These are phyloP conservation scores for Aspiorhynchus laticeps DNA, from an alignment of 2,113 vertebrate genomes.

Conservation along the genomic window DNA sequence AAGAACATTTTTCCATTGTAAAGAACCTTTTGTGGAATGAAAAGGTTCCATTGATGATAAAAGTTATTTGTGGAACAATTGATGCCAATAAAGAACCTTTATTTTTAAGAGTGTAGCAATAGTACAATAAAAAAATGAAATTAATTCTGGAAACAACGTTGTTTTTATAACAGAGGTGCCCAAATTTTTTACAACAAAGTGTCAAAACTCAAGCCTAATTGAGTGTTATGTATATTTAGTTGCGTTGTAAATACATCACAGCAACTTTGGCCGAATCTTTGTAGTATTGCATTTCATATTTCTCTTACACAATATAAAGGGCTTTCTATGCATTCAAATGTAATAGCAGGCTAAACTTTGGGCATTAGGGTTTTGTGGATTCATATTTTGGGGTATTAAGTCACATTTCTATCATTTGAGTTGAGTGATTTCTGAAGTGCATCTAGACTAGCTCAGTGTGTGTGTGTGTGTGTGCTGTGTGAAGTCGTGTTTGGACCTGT, in stretches of 20 bases:
- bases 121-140: no score
- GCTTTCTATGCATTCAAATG: background rate
- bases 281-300: background rate
- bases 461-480: background rate
- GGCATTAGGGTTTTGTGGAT: background rate
- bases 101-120: no score
- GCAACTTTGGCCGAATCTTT: background rate
- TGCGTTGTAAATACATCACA: background rate
- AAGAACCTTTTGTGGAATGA: no score
- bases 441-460: background rate
- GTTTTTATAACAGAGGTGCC: no score
- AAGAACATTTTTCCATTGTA: no score
- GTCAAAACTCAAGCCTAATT: no score
- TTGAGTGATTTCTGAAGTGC: background rate
- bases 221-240: no score
- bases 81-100: no score
- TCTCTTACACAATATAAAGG: background rate
- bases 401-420: background rate
- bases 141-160: no score
- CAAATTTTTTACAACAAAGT: no score
- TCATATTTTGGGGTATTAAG: background rate
- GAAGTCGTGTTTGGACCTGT: constrained; percentile 34
- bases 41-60: no score
- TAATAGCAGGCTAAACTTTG: background rate
- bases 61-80: no score